Evolutionary conservation across 2,113 vertebrate species (phyloP).

Genomic region (Archilochus colubris): DNA sequence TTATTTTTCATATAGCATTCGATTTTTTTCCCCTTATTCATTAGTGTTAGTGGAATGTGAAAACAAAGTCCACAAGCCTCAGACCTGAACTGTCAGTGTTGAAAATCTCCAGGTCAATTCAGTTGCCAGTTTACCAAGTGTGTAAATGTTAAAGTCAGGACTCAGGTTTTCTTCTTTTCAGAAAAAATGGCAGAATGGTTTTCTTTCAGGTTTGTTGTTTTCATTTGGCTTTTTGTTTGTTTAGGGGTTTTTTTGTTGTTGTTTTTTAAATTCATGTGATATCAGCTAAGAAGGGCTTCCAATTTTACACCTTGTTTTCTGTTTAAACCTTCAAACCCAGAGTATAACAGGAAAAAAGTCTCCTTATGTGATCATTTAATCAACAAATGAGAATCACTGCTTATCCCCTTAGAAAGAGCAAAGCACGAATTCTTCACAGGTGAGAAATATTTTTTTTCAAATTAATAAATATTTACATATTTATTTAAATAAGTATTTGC

Average conservation of each 20-base stretch:
- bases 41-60: background rate
- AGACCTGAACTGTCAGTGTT: background rate
- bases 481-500: too few species aligned
- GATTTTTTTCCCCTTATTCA: background rate
- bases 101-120: background rate
- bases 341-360: background rate
- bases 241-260: background rate
- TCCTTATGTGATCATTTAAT: background rate
- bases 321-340: background rate
- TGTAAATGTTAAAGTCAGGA: background rate
- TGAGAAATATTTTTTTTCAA: background rate
- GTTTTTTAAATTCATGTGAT: background rate
- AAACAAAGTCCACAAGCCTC: background rate
- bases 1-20: background rate
- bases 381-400: fast-evolving
- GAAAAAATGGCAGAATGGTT: background rate
- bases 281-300: background rate
- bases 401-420: background rate
- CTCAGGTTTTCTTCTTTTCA: background rate
- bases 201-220: background rate
- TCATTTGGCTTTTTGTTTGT: background rate
- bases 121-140: background rate
- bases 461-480: too few species aligned
- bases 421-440: background rate
- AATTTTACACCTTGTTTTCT: background rate